Base-by-base conservation (phyloP, 2,888 invertebrate genomes). In the Apodemia duryi region DNA sequence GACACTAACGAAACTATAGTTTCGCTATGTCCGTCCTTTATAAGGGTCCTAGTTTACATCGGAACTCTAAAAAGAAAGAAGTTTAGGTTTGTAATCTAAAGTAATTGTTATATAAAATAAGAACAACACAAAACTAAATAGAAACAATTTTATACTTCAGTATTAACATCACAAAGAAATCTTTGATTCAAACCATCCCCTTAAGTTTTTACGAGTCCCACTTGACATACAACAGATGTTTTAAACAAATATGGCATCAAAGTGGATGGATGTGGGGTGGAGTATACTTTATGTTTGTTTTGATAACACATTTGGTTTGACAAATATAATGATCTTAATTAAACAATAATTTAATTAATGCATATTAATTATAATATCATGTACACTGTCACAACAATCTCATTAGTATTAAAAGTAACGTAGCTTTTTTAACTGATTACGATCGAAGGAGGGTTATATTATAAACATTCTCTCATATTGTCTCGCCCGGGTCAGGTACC, bases 161-260 rank as follows among this genome's bases (percentile, higher is more conserved):
- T 67, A 68, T 67, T 65, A 64, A 69, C 73, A 75, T 75, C 73
- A 84, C 81, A 85, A 84, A 82, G 82, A 76, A 74, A 73, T 73
- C 78, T 73, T 81, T 77, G 73, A 76, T 69, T 72, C 72, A 70
- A 72, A 74, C 77, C 78, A 81, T 82, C 81, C 81, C 81, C 74
- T 70, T 76, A 80, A 77, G 78, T 83, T 80, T 84, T 84, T 86
- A 88, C 80, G 83, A 83, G 77, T 68, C 72, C 71, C 74, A 75
- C 79, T 80, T 82, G 86, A 88, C 80, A 75, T 73, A 74, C 78
- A 83, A 71, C 88, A 88, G 86, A 88, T 88, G 88, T 78, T 77
- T 75, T 73, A 79, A 82, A 84, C 80, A 85, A 86, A 86, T 82
- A 84, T 77, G 72, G 73, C 71, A 75, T 74, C 77, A 77, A 74